phyloP scores from a whole-genome alignment of 2,113 vertebrate genomes.

The Tylochromis polylepis region DNA sequence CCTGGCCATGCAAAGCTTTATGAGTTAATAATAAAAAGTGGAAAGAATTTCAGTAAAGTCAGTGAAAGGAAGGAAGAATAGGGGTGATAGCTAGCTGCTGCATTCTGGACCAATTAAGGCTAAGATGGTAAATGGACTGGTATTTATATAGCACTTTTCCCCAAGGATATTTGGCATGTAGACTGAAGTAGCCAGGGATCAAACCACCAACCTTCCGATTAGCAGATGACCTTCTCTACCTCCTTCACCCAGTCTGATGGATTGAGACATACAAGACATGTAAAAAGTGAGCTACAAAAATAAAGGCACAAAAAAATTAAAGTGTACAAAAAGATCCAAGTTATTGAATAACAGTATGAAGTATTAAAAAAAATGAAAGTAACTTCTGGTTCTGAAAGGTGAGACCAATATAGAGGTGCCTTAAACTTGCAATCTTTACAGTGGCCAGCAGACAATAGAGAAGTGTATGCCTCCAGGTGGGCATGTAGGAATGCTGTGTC shows the following conservation, averaged over 20 bases:
- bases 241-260: background rate
- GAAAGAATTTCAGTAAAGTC: too few relatives aligned
- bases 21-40: too few relatives aligned
- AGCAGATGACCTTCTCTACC: background rate
- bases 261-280: background rate
- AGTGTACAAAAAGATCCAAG: background rate
- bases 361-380: background rate
- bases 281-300: background rate
- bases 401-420: background rate
- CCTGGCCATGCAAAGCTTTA: too few relatives aligned
- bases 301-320: background rate
- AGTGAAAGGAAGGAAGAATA: too few relatives aligned
- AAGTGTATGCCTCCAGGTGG: background rate
- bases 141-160: background rate
- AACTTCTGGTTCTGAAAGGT: background rate
- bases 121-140: too few relatives aligned
- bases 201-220: background rate
- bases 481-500: background rate
- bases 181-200: background rate
- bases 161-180: background rate
- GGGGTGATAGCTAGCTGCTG: too few relatives aligned
- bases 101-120: too few relatives aligned
- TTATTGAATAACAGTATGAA: background rate
- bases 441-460: background rate
- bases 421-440: background rate